Percentiles rank a stretch among this genome's conserved stretches.
phyloP scores from a whole-genome alignment of 2,888 invertebrate genomes.

The Escarpia spicata region DNA sequence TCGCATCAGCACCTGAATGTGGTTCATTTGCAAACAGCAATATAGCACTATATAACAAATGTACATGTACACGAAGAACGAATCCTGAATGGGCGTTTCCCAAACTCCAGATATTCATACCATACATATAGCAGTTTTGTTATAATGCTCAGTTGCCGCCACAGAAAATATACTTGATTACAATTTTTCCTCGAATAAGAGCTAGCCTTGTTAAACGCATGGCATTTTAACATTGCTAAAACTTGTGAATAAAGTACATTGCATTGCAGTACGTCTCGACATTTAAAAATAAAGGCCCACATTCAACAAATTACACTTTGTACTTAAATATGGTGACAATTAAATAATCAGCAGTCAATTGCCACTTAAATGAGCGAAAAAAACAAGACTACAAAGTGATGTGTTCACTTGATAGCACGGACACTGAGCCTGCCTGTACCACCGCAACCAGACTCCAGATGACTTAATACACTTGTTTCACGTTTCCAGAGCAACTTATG shows the following conservation, averaged over 20 bases:
- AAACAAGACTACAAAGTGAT: background rate
- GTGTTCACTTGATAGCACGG: background rate
- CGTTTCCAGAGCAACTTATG: background rate
- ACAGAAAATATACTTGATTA: background rate
- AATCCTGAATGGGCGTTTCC: background rate
- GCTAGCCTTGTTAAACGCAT: background rate
- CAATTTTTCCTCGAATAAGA: background rate
- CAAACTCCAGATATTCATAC: background rate
- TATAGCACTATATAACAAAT: background rate
- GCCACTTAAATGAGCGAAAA: background rate
- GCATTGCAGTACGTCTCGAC: background rate
- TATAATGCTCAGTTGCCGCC: background rate
- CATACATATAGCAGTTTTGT: background rate
- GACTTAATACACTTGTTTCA: background rate
- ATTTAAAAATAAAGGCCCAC: background rate
- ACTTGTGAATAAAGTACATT: background rate
- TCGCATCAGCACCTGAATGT: background rate
- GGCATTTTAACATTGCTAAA: background rate
- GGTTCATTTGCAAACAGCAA: background rate
- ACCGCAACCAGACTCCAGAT: background rate
- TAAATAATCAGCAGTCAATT: background rate
- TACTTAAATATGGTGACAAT: background rate
- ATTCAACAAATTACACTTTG: background rate
- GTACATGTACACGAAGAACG: background rate
- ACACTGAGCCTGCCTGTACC: background rate